These are phyloP conservation scores for Calidris pugnax DNA, from an alignment of 2,113 vertebrate genomes.

Conservation along the genomic window DNA sequence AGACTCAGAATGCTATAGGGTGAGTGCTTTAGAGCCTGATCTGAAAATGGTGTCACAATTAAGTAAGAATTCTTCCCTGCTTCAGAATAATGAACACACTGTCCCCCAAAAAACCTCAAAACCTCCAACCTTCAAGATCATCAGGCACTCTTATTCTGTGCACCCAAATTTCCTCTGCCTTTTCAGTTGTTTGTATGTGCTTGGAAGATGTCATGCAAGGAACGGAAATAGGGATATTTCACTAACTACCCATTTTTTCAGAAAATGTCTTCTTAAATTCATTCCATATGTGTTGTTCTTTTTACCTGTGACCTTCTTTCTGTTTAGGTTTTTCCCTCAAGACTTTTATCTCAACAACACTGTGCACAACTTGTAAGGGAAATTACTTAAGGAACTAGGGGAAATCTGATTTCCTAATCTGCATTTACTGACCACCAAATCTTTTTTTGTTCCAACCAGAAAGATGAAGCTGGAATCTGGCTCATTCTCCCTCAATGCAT, in stretches of 20 bases:
- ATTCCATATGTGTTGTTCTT: neutral
- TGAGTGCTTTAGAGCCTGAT: neutral
- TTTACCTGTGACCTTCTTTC: neutral
- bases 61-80: neutral
- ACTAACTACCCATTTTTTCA: neutral
- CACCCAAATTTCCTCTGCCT: neutral
- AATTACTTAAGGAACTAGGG: neutral
- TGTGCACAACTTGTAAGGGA: neutral
- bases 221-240: neutral
- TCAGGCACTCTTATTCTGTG: neutral
- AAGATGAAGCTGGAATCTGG: conserved; percentile 82
- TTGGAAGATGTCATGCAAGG: neutral
- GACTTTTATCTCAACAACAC: neutral
- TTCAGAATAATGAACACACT: neutral
- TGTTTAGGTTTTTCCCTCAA: neutral
- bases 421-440: conserved; percentile 82
- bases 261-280: neutral
- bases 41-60: neutral
- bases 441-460: conserved; percentile 89
- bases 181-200: neutral
- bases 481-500: conserved; percentile 87
- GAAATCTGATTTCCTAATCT: neutral
- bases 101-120: neutral
- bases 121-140: neutral
- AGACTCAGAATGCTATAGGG: neutral